Base-by-base conservation (phyloP, 2,113 vertebrate genomes). In the Stomatorhinus ivindoensis region DNA sequence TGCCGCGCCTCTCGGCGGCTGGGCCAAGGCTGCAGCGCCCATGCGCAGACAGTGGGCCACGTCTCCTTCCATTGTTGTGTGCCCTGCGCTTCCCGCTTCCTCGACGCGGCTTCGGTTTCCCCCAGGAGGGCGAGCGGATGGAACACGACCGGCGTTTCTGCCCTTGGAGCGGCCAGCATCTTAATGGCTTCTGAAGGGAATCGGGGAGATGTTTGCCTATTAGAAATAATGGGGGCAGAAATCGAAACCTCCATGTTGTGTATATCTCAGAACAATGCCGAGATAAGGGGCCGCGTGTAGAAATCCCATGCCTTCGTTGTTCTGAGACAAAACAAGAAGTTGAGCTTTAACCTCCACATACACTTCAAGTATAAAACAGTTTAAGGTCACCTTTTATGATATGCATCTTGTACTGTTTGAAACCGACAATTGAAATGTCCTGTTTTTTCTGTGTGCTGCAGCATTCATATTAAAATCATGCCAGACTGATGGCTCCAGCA, bases 161-260 rank as follows among this genome's bases (percentile, higher is more conserved):
- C 44, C 80, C 88, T 55, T 17, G 61, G 2, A 53, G 44, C 48
- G 3, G 47, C 47, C n/a, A 27, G 6, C 15, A 15, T 55, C 21
- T 10, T 89, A 83, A 84, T 55, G 80, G 8, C 24, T 87, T 21
- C 84, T 55, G 46, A 80, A 90, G 85, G 89, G 76, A 73, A 48
- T 76, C 31, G 17, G 8, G 4, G 13, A 50, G 46, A 87, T 73
- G 85, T 89, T 87, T 90, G 89, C 24, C 31, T 80, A 87, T 90
- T 39, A 53, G 85, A 44, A 87, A 90, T 73, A 87, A 87, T 87
- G 44, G 65, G 55, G 76, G 46, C 44, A 61, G 85, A 90, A 90
- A 90, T 90, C 58, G 51, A 80, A 47, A 19, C 31, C 48, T 10
- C 31, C 11, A 24, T 50, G 17, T 39, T 69, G 89, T 61, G 35